Conservation (phyloP, 2,888 invertebrate genomes). For the Drosophila fungiperda region DNA sequence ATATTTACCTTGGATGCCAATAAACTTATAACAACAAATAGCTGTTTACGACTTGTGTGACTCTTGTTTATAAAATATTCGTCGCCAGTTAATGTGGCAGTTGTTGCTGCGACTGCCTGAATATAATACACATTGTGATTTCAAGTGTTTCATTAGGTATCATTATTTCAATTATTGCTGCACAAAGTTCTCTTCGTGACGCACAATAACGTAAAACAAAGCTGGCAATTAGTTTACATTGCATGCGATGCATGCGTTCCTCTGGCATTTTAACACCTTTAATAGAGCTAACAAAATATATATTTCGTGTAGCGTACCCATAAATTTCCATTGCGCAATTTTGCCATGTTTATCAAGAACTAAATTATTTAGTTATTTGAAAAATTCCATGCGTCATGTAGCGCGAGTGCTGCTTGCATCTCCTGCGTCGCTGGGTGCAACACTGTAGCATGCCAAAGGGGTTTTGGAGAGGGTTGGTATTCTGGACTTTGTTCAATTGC, state of each 20-base stretch:
- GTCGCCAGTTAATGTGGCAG: slow-evolving; percentile 18
- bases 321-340: slow-evolving; percentile 40
- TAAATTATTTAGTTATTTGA: slow-evolving; percentile 22
- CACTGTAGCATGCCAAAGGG: neutral
- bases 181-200: slow-evolving; percentile 17
- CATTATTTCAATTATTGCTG: slow-evolving; percentile 25
- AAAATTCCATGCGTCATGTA: slow-evolving; percentile 55
- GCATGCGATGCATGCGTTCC: slow-evolving; percentile 32
- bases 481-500: slow-evolving; percentile 76
- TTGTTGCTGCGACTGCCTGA: slow-evolving; percentile 9
- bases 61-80: neutral
- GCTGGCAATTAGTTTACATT: slow-evolving; percentile 14
- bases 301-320: slow-evolving; percentile 4
- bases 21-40: slow-evolving; percentile 12
- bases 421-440: slow-evolving; percentile 1
- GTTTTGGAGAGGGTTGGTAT: neutral
- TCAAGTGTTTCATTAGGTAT: slow-evolving; percentile 24
- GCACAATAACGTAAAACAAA: slow-evolving; percentile 13
- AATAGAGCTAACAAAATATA: slow-evolving; percentile 6
- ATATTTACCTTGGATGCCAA: slow-evolving; percentile 4
- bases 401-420: slow-evolving; percentile 15
- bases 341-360: slow-evolving; percentile 28
- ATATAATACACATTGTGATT: neutral
- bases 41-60: neutral
- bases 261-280: slow-evolving; percentile 29